phyloP scores from a whole-genome alignment of 2,888 invertebrate genomes.

The Trissolcus japonicus region DNA sequence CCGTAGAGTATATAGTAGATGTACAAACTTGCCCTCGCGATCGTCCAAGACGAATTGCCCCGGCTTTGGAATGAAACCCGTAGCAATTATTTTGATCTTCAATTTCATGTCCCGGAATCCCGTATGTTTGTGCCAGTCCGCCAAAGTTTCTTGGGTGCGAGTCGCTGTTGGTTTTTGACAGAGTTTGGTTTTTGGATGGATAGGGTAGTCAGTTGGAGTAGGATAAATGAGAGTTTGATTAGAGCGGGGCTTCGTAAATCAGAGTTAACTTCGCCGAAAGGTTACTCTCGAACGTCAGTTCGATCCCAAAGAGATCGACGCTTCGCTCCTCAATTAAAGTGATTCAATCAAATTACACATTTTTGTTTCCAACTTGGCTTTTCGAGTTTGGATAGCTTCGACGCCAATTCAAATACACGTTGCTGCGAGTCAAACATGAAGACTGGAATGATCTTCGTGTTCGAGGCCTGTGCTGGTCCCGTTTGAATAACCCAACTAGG shows the following conservation, averaged over 20 bases:
- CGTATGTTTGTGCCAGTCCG: conserved; percentile 1
- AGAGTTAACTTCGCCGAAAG: conserved; percentile 5
- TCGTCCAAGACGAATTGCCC: conserved; percentile 9
- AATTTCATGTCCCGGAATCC: conserved; percentile 14
- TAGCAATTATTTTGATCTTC: conserved; percentile 31
- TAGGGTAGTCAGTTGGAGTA: background rate
- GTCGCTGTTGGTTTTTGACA: conserved; percentile 18
- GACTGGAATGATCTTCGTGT: too few species aligned
- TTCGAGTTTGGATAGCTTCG: too few species aligned
- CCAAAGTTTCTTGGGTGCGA: background rate
- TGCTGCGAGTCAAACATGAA: too few species aligned
- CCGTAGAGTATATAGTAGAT: too few species aligned
- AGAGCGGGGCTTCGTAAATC: background rate
- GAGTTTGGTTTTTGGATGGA: conserved; percentile 13
- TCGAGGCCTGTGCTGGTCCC: too few species aligned
- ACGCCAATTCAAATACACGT: too few species aligned
- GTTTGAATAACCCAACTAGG: too few species aligned
- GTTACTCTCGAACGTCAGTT: background rate
- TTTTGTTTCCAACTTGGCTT: too few species aligned
- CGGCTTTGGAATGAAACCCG: background rate
- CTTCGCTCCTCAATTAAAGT: background rate
- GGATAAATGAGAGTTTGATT: conserved; percentile 19
- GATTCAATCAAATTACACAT: too few species aligned
- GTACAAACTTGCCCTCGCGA: too few species aligned
- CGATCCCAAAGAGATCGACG: conserved; percentile 1